phyloP scores from a whole-genome alignment of 2,888 invertebrate genomes.

The Teinopalpus imperialis region DNA sequence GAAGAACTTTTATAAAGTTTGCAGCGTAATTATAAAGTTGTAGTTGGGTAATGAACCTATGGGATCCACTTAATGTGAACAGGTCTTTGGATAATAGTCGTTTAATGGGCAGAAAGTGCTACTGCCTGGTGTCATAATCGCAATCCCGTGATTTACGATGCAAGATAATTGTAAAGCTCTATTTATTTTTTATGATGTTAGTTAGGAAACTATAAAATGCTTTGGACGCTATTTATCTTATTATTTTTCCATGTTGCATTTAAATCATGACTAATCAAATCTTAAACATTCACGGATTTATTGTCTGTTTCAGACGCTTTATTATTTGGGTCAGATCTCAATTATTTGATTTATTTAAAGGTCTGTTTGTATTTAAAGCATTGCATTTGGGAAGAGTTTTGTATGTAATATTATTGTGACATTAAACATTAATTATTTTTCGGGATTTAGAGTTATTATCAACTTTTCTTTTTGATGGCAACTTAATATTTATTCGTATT shows the following conservation, averaged over 20 bases:
- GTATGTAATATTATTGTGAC: no score
- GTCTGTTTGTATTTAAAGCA: no score
- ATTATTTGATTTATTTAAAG: background rate
- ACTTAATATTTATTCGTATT: background rate
- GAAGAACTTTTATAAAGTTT: no score
- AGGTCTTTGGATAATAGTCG: background rate
- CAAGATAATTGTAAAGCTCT: background rate
- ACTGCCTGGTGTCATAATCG: background rate
- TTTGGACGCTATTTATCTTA: background rate
- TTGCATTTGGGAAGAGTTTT: no score
- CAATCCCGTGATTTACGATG: background rate
- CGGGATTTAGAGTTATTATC: background rate
- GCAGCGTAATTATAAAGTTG: background rate
- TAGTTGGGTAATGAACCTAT: no score
- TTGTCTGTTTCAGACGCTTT: background rate
- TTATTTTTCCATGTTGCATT: background rate
- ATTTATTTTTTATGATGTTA: slow-evolving; percentile 8
- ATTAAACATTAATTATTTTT: background rate
- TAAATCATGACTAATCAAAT: background rate
- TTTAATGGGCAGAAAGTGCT: slow-evolving; percentile 4
- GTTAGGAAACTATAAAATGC: background rate
- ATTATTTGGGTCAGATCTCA: background rate
- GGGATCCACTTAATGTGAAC: background rate
- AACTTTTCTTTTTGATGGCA: background rate
- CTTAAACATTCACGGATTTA: background rate